phyloP scores from a whole-genome alignment of 2,113 vertebrate species.

The Otis tarda region DNA sequence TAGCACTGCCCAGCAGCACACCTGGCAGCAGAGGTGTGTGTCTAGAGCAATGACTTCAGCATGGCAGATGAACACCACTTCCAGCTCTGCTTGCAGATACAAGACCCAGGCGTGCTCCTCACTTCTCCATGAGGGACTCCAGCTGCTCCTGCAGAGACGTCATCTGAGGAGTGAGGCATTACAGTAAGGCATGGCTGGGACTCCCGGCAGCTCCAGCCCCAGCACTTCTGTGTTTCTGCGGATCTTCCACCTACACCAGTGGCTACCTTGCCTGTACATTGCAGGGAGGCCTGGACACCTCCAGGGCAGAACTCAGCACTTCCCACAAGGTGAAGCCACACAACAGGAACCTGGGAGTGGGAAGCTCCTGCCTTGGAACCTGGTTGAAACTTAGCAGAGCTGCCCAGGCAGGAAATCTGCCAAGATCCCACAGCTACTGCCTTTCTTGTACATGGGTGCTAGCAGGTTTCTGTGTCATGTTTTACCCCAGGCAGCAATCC shows the following conservation, averaged over 20 bases:
- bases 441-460: neutral
- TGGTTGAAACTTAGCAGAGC: neutral
- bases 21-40: neutral
- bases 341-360: neutral
- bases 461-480: neutral
- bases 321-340: neutral
- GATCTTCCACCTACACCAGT: neutral
- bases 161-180: constrained; percentile 73
- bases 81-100: neutral
- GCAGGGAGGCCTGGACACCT: neutral
- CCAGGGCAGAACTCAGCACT: neutral
- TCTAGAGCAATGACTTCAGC: neutral
- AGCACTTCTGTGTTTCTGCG: neutral
- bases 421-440: neutral
- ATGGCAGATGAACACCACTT: neutral
- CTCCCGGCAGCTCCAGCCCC: constrained; percentile 34
- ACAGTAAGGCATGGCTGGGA: neutral
- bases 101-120: neutral
- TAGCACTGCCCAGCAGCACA: neutral
- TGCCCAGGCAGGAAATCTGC: neutral
- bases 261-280: neutral
- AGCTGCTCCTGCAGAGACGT: constrained; percentile 94
- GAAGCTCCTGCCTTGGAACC: neutral
- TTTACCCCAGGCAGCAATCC: neutral
- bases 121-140: constrained; percentile 94